Percentiles rank a stretch among this genome's conserved stretches.
These are phyloP conservation scores for Chelonus insularis DNA, from an alignment of 1,140 invertebrate species.

Conservation along the genomic window DNA sequence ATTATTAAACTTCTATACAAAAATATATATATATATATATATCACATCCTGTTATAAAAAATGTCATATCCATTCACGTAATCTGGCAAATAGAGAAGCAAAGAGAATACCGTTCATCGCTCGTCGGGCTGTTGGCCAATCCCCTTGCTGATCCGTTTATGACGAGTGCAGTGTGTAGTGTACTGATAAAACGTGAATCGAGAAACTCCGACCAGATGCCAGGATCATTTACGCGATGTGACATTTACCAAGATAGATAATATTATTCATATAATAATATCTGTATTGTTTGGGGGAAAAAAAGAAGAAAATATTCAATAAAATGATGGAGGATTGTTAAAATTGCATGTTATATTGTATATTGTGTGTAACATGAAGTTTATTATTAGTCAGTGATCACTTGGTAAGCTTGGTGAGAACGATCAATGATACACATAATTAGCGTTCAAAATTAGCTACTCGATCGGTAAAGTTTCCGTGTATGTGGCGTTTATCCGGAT, in stretches of 20 bases:
- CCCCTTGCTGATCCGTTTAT: constrained; percentile 21
- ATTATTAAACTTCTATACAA: background rate
- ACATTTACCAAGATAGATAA: constrained; percentile 4
- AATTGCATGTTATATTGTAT: background rate
- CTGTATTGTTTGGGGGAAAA: background rate
- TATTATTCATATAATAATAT: background rate
- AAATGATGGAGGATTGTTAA: too few relatives aligned
- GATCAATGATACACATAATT: constrained; percentile 13
- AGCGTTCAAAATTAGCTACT: constrained; percentile 10
- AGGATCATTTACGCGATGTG: constrained; percentile 20
- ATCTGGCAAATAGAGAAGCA: constrained; percentile 12
- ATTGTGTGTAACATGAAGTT: background rate
- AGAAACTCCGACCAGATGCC: constrained; percentile 19
- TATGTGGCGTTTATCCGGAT: constrained; percentile 18
- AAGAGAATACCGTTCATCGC: constrained; percentile 1
- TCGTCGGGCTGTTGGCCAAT: constrained; percentile 7
- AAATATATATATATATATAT: background rate
- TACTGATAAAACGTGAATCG: constrained; percentile 16
- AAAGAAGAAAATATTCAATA: too few relatives aligned
- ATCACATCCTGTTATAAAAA: background rate
- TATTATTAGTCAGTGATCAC: constrained; percentile 2
- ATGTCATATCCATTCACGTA: constrained; percentile 4
- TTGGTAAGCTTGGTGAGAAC: constrained; percentile 8
- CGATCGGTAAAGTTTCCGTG: background rate
- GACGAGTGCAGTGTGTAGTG: constrained; percentile 21